phyloP scores from a whole-genome alignment of 64 coral and sea anemone species.

The Porites australiensis region DNA sequence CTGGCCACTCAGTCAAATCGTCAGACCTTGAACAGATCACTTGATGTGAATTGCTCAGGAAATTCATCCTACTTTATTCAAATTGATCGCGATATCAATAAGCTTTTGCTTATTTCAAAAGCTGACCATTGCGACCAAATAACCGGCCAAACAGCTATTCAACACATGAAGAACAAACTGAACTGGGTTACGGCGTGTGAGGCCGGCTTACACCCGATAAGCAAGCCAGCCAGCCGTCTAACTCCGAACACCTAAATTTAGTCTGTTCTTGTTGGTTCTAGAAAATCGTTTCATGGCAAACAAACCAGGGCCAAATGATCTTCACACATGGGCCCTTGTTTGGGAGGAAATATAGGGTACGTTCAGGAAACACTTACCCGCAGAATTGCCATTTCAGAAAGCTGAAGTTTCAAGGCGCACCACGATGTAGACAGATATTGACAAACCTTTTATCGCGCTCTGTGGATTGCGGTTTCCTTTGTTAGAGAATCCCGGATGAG shows the following conservation, averaged over 20 bases:
- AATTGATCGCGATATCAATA: neutral
- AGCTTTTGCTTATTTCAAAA: neutral
- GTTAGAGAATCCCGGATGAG: constrained; percentile 68
- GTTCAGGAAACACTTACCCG: constrained; percentile 49
- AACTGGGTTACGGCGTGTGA: neutral
- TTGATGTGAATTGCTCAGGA: neutral
- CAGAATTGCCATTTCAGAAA: constrained; percentile 58
- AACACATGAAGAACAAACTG: constrained; percentile 23
- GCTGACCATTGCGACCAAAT: neutral
- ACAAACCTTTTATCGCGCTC: constrained; percentile 49
- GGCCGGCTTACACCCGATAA: neutral
- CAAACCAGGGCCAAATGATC: constrained; percentile 10
- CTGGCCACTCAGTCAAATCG: neutral
- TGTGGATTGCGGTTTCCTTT: constrained; percentile 73
- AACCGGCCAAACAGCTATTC: neutral
- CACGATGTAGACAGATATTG: constrained; percentile 37
- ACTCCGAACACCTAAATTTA: constrained; percentile 10
- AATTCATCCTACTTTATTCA: neutral
- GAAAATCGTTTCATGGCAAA: constrained; percentile 9
- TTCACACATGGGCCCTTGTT: neutral
- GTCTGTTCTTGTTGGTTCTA: neutral
- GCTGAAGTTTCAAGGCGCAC: constrained; percentile 27
- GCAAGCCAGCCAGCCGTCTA: constrained; percentile 16
- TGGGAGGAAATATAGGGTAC: neutral
- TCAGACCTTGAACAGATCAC: neutral